A percentile compares a stretch with the other conserved stretches of the same genome.
Conservation (phyloP, 2,113 vertebrate genomes). For the Crotophaga sulcirostris region DNA sequence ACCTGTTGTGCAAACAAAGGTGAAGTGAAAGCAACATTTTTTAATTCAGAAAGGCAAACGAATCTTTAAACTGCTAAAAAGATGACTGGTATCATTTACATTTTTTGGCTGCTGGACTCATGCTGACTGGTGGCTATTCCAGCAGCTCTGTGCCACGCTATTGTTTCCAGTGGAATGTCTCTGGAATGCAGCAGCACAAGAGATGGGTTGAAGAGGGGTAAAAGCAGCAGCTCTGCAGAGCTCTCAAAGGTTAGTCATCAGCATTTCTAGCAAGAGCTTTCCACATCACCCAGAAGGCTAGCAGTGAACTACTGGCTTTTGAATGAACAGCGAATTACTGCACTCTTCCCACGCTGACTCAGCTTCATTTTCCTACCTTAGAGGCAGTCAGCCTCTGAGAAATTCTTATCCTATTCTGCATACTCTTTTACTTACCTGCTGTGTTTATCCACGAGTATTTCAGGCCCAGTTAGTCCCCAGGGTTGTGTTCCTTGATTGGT, state of each 20-base stretch:
- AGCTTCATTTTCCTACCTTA: no score
- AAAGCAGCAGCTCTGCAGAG: background rate
- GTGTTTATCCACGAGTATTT: background rate
- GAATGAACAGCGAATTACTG: background rate
- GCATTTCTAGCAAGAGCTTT: background rate
- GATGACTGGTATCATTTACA: background rate
- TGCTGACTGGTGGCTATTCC: background rate
- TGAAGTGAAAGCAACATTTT: background rate
- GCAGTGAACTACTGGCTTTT: background rate
- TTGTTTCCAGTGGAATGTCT: background rate
- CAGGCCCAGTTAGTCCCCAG: background rate
- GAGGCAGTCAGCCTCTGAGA: background rate
- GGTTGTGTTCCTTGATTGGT: background rate
- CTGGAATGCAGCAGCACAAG: background rate
- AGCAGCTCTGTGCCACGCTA: background rate
- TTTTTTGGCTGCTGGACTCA: background rate
- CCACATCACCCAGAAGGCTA: background rate
- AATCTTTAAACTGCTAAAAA: background rate
- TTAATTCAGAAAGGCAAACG: background rate
- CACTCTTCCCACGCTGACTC: slow-evolving; percentile 29
- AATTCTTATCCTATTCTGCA: slow-evolving; percentile 22
- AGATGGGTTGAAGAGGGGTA: background rate
- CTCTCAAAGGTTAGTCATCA: background rate
- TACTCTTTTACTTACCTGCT: slow-evolving; percentile 6
- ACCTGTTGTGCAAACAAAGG: background rate